These are phyloP conservation scores for Microctonus brassicae DNA, from an alignment of 2,888 invertebrate species.

Conservation along the genomic window DNA sequence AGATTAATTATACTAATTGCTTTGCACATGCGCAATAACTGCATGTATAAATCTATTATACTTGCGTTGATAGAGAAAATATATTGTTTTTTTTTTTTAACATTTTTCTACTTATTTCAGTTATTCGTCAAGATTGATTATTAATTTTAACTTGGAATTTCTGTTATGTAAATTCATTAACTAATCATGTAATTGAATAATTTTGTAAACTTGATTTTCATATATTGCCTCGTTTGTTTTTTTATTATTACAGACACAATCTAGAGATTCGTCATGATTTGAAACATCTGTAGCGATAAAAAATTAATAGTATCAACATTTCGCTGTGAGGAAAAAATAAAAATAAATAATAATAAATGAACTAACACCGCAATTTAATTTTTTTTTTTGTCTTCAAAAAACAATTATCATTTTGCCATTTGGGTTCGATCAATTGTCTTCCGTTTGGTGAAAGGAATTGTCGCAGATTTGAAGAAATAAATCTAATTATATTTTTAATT, in stretches of 20 bases:
- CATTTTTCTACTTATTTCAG: too few species aligned
- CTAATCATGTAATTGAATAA: not conserved
- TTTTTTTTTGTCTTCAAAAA: not conserved
- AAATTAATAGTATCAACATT: constrained; percentile 34
- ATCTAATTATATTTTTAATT: too few species aligned
- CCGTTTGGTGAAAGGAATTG: too few species aligned
- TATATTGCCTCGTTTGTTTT: constrained; percentile 54
- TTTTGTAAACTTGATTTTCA: constrained; percentile 44
- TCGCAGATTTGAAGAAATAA: too few species aligned
- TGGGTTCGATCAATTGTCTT: not conserved
- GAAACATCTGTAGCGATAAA: constrained; percentile 59
- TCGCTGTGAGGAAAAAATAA: not conserved
- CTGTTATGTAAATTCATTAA: not conserved
- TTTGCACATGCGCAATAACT: not conserved
- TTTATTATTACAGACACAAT: constrained; percentile 59
- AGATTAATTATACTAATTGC: not conserved
- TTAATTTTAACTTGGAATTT: not conserved
- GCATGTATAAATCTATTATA: too few species aligned
- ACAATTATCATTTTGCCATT: not conserved
- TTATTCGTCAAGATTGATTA: constrained; percentile 26
- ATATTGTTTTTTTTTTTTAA: too few species aligned
- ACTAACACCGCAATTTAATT: not conserved
- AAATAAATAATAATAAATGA: too few species aligned
- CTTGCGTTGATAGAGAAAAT: too few species aligned
- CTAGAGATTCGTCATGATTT: constrained; percentile 64